Conservation (phyloP, 1,140 invertebrate species). For the Phthorimaea operculella region DNA sequence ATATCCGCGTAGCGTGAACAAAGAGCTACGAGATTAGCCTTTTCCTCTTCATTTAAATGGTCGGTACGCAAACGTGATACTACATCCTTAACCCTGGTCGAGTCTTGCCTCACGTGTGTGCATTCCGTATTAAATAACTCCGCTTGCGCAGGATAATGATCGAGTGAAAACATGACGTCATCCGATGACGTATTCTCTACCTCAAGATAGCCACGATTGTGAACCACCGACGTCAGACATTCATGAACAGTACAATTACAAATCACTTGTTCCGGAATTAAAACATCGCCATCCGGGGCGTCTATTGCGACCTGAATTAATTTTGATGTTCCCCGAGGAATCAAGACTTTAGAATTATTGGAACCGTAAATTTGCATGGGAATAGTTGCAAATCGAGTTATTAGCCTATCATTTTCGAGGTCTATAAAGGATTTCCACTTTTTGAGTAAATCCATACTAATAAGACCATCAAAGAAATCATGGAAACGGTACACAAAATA, state of each 20-base stretch:
- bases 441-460: not conserved
- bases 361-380: not conserved
- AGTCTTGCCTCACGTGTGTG: not conserved
- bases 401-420: not conserved
- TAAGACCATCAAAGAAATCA: slow-evolving; percentile 1
- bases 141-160: not conserved
- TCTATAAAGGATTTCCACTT: not conserved
- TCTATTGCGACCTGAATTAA: not conserved
- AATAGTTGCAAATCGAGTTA: not conserved
- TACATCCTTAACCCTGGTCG: not conserved
- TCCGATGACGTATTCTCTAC: not conserved
- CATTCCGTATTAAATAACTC: slow-evolving; percentile 5
- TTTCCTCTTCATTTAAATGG: slow-evolving; percentile 8
- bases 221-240: not conserved
- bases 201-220: slow-evolving; percentile 5
- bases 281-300: not conserved
- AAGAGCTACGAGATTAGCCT: slow-evolving; percentile 5
- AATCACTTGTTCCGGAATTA: not conserved
- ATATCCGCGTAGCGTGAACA: slow-evolving; percentile 6
- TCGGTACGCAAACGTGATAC: slow-evolving; percentile 3
- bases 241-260: slow-evolving; percentile 3
- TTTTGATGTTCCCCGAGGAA: not conserved
- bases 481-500: not conserved
- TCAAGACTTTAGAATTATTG: not conserved
- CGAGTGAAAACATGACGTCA: slow-evolving; percentile 2